Conservation (phyloP, 2,888 invertebrate genomes). For the Cephus sareptanus region DNA sequence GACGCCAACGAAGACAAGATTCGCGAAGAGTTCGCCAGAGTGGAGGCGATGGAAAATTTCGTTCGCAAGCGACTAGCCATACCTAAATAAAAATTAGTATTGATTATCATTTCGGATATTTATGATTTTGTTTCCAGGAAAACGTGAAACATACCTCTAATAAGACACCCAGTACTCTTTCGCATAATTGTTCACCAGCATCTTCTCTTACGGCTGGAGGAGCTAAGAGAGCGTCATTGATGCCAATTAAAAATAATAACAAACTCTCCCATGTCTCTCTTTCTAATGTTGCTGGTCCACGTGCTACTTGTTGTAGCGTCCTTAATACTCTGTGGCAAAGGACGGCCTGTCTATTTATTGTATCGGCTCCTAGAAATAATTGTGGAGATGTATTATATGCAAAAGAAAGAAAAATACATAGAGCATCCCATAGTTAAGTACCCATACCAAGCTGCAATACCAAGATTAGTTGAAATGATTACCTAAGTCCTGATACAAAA, state of each 20-base stretch:
- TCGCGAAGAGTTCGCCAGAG: conserved; percentile 95
- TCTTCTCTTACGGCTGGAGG: conserved; percentile 95
- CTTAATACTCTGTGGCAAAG: conserved; percentile 91
- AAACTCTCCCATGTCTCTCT: conserved; percentile 92
- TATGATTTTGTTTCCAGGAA: background rate
- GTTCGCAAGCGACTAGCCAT: conserved; percentile 80
- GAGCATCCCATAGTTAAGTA: background rate
- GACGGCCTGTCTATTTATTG: conserved; percentile 93
- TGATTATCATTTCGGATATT: background rate
- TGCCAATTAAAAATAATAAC: conserved; percentile 86
- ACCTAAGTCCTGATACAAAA: conserved; percentile 90
- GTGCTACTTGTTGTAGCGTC: conserved; percentile 83
- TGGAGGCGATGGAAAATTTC: conserved; percentile 94
- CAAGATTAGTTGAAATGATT: conserved; percentile 53
- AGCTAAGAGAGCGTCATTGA: conserved; percentile 90
- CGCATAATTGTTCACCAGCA: conserved; percentile 94
- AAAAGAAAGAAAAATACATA: conserved; percentile 10
- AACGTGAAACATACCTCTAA: conserved; percentile 76
- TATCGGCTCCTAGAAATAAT: conserved; percentile 78
- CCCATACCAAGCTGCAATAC: background rate
- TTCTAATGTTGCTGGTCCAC: conserved; percentile 80
- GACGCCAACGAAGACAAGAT: conserved; percentile 93
- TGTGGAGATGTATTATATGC: background rate
- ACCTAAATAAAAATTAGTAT: conserved; percentile 57
- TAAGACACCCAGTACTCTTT: conserved; percentile 91